phyloP scores from a whole-genome alignment of 2,797 vertebrate species.

The Momotus momota region DNA sequence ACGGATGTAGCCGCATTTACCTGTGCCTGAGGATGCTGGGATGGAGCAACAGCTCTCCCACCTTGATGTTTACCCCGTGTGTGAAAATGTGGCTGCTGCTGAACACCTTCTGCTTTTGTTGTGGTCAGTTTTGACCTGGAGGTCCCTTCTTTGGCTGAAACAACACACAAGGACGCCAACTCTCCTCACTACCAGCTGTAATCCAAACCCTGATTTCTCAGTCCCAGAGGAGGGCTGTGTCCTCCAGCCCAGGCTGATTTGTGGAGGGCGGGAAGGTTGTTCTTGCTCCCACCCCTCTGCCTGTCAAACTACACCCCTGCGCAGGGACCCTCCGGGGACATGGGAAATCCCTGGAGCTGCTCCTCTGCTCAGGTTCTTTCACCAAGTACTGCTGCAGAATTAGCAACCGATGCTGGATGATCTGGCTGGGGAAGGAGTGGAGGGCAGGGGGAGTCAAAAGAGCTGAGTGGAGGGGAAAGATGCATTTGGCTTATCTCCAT shows the following conservation, averaged over 20 bases:
- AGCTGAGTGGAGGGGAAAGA: background rate
- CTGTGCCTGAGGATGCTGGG: background rate
- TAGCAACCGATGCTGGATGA: fast-evolving
- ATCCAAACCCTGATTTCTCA: background rate
- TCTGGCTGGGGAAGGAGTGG: background rate
- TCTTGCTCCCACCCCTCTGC: background rate
- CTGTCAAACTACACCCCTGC: background rate
- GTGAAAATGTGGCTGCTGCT: background rate
- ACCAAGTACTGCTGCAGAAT: fast-evolving
- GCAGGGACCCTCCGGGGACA: background rate
- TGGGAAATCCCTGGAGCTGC: no score
- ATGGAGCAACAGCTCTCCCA: background rate
- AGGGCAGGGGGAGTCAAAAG: background rate
- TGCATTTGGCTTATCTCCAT: background rate
- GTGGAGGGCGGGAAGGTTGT: background rate
- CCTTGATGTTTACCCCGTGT: background rate
- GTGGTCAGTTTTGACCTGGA: background rate
- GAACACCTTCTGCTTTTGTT: background rate
- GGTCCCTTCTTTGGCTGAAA: background rate
- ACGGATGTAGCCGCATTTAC: background rate
- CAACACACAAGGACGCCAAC: background rate
- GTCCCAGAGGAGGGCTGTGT: background rate
- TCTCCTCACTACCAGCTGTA: background rate
- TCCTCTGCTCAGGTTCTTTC: background rate
- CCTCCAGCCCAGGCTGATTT: background rate